A percentile compares a stretch with the other conserved stretches of the same genome.
Conservation (phyloP, 2,113 vertebrate genomes). For the Sigmodon hispidus region DNA sequence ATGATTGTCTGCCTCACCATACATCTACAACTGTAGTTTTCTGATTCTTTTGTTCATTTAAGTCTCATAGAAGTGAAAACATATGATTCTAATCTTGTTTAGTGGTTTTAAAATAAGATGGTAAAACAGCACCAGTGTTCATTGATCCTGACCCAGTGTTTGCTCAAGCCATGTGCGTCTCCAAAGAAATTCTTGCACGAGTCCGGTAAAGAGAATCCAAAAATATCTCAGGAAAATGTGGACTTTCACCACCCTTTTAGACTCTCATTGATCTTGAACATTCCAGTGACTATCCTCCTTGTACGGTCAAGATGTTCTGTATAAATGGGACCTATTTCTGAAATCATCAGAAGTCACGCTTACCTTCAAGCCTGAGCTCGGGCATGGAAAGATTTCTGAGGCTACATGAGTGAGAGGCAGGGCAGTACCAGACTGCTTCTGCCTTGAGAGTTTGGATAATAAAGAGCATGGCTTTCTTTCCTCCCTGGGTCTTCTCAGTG, state of each 20-base stretch:
- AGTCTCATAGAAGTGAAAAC: not conserved
- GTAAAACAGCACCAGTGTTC: not conserved
- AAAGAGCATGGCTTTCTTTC: fast-evolving
- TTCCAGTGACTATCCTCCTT: not conserved
- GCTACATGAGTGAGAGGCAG: not conserved
- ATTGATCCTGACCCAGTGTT: not conserved
- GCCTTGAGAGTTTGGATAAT: not conserved
- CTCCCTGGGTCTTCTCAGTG: not conserved
- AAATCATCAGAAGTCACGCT: not conserved
- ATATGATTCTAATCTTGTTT: not conserved
- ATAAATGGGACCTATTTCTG: not conserved
- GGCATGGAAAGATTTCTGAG: not conserved
- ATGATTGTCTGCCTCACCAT: not conserved
- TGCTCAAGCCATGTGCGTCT: not conserved
- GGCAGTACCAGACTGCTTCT: not conserved
- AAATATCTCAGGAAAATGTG: too few species aligned
- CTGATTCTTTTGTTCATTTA: not conserved
- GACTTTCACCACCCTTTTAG: not conserved
- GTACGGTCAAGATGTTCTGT: not conserved
- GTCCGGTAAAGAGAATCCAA: not conserved
- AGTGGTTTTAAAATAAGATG: not conserved
- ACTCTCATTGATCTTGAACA: not conserved
- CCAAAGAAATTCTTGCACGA: not conserved
- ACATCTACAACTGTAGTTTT: not conserved
- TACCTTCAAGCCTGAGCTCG: not conserved